Evolutionary conservation across 2,888 invertebrate genomes (phyloP).

Genomic region (Capitulum mitella): DNA sequence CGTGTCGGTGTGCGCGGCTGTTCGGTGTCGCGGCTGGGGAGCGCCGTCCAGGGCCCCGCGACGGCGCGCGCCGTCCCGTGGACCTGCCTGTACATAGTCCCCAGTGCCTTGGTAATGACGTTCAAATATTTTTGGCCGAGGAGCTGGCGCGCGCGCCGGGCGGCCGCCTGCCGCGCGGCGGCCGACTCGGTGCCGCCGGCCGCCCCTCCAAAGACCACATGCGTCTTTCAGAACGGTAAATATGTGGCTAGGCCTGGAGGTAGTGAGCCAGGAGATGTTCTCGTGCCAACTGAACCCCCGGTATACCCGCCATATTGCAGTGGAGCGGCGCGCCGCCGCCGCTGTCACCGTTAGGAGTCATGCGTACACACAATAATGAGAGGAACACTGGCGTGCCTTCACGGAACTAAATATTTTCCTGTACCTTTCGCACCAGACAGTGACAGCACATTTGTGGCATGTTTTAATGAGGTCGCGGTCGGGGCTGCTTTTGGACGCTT

Average conservation of each 20-base stretch:
- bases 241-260: not conserved
- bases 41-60: not conserved
- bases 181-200: not conserved
- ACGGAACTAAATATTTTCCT: constrained; percentile 13
- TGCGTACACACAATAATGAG: not conserved
- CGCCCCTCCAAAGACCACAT: not conserved
- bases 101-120: constrained; percentile 8
- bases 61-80: not conserved
- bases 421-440: not conserved
- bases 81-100: not conserved
- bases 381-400: constrained; percentile 23
- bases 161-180: not conserved
- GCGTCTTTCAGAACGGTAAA: not conserved
- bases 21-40: not conserved
- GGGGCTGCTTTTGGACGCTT: no score
- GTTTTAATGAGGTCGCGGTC: no score
- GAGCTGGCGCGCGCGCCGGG: not conserved
- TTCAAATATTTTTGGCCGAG: not conserved
- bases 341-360: not conserved
- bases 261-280: not conserved
- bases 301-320: not conserved
- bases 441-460: not conserved
- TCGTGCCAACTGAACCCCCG: not conserved
- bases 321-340: not conserved
- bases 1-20: not conserved